Base-by-base conservation (phyloP, 1,140 invertebrate species). In the Neotoxoptera formosana region DNA sequence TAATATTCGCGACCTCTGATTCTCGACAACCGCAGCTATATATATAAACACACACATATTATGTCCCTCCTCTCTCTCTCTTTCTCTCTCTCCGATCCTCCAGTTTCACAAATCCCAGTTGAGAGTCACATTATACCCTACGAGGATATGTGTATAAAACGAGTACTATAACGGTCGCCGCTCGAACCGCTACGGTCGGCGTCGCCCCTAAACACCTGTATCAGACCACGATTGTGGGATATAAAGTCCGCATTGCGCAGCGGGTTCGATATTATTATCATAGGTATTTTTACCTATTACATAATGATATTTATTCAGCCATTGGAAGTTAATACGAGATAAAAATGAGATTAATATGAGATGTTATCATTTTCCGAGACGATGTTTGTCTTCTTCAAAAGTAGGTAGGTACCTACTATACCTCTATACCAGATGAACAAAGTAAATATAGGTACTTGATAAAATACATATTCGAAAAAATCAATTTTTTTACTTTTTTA, bases 1-100 rank as follows among this genome's bases (percentile, higher is more conserved):
- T 83, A 83, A 83, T 83, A 83, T 83, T 83, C 81, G 81, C 21
- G 36, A 83, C 81, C 81, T 83, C 9, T 83, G 81, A 83, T 83
- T 83, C 81, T 36, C 21, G 34, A 41, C 17, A 23, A 83, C 81
- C n/a, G 81, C 36, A 83, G 36, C 81, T 76, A 76, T 76, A 76
- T 76, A n/a, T 41, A 41, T 41, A n/a, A n/a, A n/a, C 8, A 25
- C 30, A 25, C 25, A 67, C n/a, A 76, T 6, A 76, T n/a, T n/a
- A 76, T 76, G 1, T 76, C 17, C 14, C 30, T 1, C 9, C 60
- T n/a, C 60, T 67, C n/a, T 34, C 3, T 2, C 67, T 34, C 4
- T 20, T 34, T 36, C 34, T 36, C 34, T 36, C 34, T 83, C 76
- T 9, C 60, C 30, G 2, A 6, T 25, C 25, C 0, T 23, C 56